Base-by-base conservation (phyloP, 1,140 invertebrate genomes). In the Wasmannia auropunctata region DNA sequence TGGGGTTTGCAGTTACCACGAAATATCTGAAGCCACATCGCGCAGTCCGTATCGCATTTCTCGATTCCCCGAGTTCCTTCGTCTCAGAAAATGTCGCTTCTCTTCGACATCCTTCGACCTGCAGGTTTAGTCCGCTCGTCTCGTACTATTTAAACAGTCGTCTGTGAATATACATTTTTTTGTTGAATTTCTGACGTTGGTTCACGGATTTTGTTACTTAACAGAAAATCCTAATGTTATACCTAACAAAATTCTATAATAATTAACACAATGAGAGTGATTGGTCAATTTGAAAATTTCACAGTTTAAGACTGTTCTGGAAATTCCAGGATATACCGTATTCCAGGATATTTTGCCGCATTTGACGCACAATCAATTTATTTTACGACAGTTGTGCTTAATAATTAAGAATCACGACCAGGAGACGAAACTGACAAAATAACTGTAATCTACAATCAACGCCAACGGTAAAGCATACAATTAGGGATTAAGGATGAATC, bases 371-470 rank as follows among this genome's bases (percentile, higher is more conserved):
- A 8, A 80, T 69, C 22, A 10, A 81, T 81, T 46, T 49, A 1
- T 56, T 58, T 72, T 22, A 58, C 51, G 37, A 72, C 63, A 40
- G 76, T 72, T 51, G 37, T 28, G 19, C 49, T 25, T 46, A 58
- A 83, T 74, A 72, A 83, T 74, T 83, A 58, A 83, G 34, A 72
- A 58, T 16, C 6, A 28, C 16, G 25, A 37, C 11, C 25, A 22
- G 54, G 25, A 70, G 34, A 58, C 19, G 67, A 56, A 54, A 69
- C 16, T 34, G 31, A 16, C 25, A n/a, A 77, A 86, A 90, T 79
- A 76, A 86, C 88, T 90, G 40, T 90, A 90, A 90, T 90, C 60
- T 90, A 87, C 88, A 90, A 90, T 90, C 88, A 90, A 43, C 85
- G 85, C 76, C 16, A 51, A 46, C 51, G 58, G 54, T 79, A 85